A percentile compares a stretch with the other conserved stretches of the same genome.
These are phyloP conservation scores for Drosophila borborema DNA, from an alignment of 2,888 invertebrate genomes.

Conservation along the genomic window DNA sequence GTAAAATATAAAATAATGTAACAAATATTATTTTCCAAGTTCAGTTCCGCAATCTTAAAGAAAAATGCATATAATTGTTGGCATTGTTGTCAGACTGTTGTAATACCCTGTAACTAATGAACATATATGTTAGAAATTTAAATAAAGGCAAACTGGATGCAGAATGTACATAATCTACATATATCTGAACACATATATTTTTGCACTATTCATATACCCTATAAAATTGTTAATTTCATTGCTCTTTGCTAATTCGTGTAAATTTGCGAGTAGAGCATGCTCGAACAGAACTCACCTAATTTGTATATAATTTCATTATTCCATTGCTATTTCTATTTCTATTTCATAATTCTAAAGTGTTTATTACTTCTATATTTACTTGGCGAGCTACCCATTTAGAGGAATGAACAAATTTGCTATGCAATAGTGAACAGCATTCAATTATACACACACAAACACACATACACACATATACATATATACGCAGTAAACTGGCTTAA, in stretches of 20 bases:
- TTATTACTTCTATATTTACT: not conserved
- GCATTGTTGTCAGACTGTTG: too few species aligned
- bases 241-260: not conserved
- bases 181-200: too few species aligned
- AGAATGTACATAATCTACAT: too few species aligned
- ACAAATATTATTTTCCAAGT: too few species aligned
- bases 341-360: not conserved
- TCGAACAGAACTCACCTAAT: not conserved
- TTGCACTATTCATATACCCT: not conserved
- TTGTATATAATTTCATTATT: not conserved
- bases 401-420: not conserved
- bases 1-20: too few species aligned
- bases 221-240: not conserved
- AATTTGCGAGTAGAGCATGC: not conserved
- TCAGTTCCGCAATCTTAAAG: too few species aligned
- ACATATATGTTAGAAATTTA: too few species aligned
- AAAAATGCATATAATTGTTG: too few species aligned
- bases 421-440: constrained; percentile 4
- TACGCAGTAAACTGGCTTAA: constrained; percentile 41
- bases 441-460: not conserved
- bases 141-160: too few species aligned
- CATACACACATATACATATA: not conserved
- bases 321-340: too few species aligned
- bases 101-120: too few species aligned
- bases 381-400: constrained; percentile 1